A percentile compares a stretch with the other conserved stretches of the same genome.
These are phyloP conservation scores for Decapterus maruadsi DNA, from an alignment of 2,797 vertebrate species.

Conservation along the genomic window DNA sequence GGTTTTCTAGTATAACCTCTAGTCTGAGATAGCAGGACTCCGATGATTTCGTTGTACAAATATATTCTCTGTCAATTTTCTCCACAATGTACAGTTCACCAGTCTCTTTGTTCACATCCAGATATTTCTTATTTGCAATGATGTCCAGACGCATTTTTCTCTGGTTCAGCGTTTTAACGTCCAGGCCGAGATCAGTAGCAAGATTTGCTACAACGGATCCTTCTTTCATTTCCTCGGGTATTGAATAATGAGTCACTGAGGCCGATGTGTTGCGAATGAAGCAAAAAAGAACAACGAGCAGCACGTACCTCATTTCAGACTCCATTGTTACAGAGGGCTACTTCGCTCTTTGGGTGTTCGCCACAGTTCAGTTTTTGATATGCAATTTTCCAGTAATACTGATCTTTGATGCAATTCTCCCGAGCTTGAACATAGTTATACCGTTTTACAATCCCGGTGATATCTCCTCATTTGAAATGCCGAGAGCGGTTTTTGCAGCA, in stretches of 20 bases:
- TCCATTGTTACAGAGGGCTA: slow-evolving; percentile 22
- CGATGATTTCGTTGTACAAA: slow-evolving; percentile 38
- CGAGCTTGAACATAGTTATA: not conserved
- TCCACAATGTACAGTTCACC: slow-evolving; percentile 65
- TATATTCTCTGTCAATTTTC: slow-evolving; percentile 71
- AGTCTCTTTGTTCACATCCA: slow-evolving; percentile 64
- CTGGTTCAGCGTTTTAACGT: slow-evolving; percentile 56
- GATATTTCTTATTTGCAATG: slow-evolving; percentile 59
- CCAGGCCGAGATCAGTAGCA: slow-evolving; percentile 70
- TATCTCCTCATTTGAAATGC: no score
- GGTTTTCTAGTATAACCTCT: slow-evolving; percentile 67
- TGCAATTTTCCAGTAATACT: no score
- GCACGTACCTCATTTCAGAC: slow-evolving; percentile 59
- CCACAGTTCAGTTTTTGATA: no score
- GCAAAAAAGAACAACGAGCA: slow-evolving; percentile 30
- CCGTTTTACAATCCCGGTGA: fast-evolving
- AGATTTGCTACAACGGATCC: slow-evolving; percentile 75
- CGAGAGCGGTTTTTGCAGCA: fast-evolving
- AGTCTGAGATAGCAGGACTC: slow-evolving; percentile 66
- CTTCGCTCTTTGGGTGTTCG: no score
- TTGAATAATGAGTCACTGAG: slow-evolving; percentile 70
- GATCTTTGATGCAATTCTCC: not conserved
- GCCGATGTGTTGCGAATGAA: not conserved
- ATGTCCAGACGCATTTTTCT: slow-evolving; percentile 72
- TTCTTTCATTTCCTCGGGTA: slow-evolving; percentile 76